Conservation (phyloP, 2,888 invertebrate species). For the Gryllus longicercus region DNA sequence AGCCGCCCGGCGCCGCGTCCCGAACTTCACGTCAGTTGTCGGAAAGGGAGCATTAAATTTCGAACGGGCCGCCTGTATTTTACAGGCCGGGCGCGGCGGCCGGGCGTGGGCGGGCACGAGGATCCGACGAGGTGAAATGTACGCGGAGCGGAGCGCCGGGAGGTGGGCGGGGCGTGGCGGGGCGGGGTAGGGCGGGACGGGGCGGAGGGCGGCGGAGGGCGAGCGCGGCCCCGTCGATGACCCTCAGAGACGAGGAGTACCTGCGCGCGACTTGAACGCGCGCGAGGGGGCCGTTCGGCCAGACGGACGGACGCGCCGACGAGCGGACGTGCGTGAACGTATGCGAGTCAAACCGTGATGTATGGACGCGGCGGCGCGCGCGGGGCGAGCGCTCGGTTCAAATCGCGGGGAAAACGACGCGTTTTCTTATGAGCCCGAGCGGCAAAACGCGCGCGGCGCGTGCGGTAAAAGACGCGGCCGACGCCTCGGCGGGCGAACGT, state of each 20-base stretch:
- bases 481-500: neutral
- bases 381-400: neutral
- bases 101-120: neutral
- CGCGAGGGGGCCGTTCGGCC: neutral
- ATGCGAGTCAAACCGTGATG: neutral
- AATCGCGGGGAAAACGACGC: neutral
- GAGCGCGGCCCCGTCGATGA: neutral
- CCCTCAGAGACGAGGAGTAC: neutral
- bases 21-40: constrained; percentile 1
- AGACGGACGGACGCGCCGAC: neutral
- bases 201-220: neutral
- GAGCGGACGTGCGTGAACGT: neutral
- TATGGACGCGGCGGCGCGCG: neutral
- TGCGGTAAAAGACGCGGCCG: neutral
- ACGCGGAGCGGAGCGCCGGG: neutral
- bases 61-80: constrained; percentile 6
- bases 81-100: neutral
- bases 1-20: neutral
- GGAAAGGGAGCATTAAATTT: constrained; percentile 17
- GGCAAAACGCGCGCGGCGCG: neutral
- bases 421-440: neutral
- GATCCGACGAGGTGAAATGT: neutral
- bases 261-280: neutral
- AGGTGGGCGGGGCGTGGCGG: neutral
- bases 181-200: neutral